Conservation (phyloP, 2,113 vertebrate species). For the Hylia prasina region DNA sequence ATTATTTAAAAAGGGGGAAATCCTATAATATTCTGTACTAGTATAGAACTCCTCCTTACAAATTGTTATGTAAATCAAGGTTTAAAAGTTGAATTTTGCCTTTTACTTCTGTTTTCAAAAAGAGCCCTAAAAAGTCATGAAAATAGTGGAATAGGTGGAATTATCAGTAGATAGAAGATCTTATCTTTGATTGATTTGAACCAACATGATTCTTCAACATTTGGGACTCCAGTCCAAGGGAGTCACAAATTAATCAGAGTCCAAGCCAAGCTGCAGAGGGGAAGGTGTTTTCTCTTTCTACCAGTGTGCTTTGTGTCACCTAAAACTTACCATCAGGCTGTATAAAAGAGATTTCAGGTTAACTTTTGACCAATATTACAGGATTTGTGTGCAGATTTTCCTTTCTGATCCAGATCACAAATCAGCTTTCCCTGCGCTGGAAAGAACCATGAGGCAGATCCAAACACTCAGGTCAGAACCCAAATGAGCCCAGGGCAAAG, state of each 20-base stretch:
- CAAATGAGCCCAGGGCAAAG: neutral
- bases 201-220: neutral
- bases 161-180: neutral
- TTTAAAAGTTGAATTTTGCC: neutral
- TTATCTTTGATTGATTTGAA: neutral
- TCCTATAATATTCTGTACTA: neutral
- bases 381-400: neutral
- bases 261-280: neutral
- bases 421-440: neutral
- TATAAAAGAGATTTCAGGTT: neutral
- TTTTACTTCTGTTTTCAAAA: neutral
- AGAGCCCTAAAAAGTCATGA: neutral
- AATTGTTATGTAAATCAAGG: neutral
- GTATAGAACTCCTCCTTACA: neutral
- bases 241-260: neutral
- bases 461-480: neutral
- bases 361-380: neutral
- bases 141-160: neutral
- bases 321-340: neutral
- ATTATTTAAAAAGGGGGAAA: constrained; percentile 22
- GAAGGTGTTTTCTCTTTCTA: neutral
- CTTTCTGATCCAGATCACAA: neutral
- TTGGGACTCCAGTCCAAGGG: neutral
- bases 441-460: neutral
- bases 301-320: neutral